These are phyloP conservation scores for Muscicapa comitata DNA, from an alignment of 2,797 vertebrate genomes.

Conservation along the genomic window DNA sequence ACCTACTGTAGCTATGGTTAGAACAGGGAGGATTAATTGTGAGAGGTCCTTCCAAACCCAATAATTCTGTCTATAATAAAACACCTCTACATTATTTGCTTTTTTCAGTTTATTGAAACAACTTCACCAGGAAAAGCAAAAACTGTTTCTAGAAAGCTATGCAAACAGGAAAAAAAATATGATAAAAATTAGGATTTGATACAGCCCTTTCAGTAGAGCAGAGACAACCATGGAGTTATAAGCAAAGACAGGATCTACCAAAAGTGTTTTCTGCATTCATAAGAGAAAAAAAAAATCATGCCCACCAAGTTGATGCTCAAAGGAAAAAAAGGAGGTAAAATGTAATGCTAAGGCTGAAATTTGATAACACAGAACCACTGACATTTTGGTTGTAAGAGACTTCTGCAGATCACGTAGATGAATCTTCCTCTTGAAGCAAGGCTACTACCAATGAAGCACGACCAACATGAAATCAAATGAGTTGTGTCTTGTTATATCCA, in stretches of 20 bases:
- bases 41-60: not conserved
- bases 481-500: not conserved
- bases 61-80: not conserved
- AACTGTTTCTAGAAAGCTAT: not conserved
- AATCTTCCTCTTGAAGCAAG: not conserved
- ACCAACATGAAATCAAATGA: not conserved
- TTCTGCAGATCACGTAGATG: not conserved
- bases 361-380: not conserved
- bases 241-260: not conserved
- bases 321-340: not conserved
- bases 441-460: too few species aligned
- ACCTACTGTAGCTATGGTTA: not conserved
- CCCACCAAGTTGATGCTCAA: not conserved
- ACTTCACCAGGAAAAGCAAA: not conserved
- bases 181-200: not conserved
- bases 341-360: not conserved
- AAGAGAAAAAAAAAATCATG: not conserved
- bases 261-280: not conserved
- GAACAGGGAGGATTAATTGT: not conserved
- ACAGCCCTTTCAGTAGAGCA: not conserved
- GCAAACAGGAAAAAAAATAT: not conserved
- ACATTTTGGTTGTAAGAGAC: not conserved
- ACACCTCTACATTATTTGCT: not conserved
- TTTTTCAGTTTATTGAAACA: not conserved
- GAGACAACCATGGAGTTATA: not conserved